Evolutionary conservation across 2,113 vertebrate species (phyloP).

Genomic region (Ramphastos sulfuratus): DNA sequence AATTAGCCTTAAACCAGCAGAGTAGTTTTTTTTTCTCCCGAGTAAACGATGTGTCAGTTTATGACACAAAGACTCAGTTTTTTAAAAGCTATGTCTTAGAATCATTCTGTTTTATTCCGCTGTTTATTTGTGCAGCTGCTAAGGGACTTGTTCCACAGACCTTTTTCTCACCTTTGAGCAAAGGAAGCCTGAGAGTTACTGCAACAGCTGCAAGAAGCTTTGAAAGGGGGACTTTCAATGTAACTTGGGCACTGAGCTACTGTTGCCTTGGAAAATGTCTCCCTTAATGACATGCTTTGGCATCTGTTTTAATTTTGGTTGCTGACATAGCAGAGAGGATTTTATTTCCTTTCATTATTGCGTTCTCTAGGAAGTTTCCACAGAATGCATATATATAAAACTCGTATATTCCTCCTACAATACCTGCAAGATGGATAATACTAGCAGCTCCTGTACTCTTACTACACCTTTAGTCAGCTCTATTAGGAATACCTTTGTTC

Average conservation of each 20-base stretch:
- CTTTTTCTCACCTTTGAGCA: not conserved
- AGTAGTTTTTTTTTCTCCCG: not conserved
- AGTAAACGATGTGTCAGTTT: not conserved
- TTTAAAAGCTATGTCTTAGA: not conserved
- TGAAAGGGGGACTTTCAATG: not conserved
- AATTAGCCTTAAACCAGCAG: no score
- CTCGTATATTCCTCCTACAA: not conserved
- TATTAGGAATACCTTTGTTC: constrained; percentile 7
- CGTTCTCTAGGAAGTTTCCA: constrained; percentile 1
- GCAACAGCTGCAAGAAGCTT: not conserved
- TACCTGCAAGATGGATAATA: not conserved
- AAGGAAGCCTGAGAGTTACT: not conserved
- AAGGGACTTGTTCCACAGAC: not conserved
- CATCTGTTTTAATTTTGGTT: constrained; percentile 55
- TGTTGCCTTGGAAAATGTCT: not conserved
- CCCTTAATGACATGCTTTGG: constrained; percentile 15
- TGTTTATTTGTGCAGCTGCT: not conserved
- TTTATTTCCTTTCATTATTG: constrained; percentile 2
- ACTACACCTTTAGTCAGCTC: not conserved
- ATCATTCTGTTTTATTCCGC: not conserved
- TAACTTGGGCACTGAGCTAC: not conserved
- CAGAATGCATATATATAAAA: not conserved
- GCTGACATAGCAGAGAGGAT: constrained; percentile 23
- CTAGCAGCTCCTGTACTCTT: not conserved
- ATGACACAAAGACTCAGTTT: not conserved